A percentile compares a stretch with the other conserved stretches of the same genome.
phyloP scores from a whole-genome alignment of 2,113 vertebrate species.

The Poeciliopsis occidentalis region DNA sequence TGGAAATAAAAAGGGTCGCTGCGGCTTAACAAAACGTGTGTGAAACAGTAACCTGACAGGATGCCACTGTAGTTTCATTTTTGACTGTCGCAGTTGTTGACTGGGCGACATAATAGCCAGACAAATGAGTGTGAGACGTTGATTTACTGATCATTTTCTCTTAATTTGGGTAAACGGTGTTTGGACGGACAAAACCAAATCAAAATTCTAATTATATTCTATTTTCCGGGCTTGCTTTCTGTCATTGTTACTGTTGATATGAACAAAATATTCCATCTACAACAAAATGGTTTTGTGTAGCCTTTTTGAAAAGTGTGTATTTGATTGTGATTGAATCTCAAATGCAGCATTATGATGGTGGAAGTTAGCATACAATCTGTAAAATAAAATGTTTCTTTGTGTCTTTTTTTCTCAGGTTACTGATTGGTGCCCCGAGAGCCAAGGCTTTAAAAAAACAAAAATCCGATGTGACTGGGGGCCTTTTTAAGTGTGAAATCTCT shows the following conservation, averaged over 20 bases:
- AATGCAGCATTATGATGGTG: background rate
- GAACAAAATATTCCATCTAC: background rate
- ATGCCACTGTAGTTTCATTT: constrained; percentile 2
- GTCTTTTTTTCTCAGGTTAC: constrained; percentile 78
- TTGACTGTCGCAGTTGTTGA: background rate
- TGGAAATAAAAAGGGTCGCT: constrained; percentile 12
- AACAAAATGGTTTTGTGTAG: background rate
- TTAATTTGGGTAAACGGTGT: background rate
- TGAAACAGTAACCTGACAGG: background rate
- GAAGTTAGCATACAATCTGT: background rate
- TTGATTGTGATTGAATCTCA: too few relatives aligned
- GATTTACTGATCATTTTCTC: background rate
- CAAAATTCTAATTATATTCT: background rate
- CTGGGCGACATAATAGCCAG: background rate
- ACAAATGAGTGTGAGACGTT: background rate
- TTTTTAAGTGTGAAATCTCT: constrained; percentile 91
- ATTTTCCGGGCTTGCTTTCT: background rate
- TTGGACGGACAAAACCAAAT: too few relatives aligned
- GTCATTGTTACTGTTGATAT: background rate
- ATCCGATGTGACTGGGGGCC: constrained; percentile 89
- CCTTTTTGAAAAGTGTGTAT: background rate
- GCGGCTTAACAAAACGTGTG: background rate
- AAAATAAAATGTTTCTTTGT: background rate
- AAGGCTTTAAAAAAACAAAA: constrained; percentile 83
- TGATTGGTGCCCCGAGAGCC: constrained; percentile 92